Conservation (phyloP, 2,888 invertebrate species). For the Philonicus albiceps region DNA sequence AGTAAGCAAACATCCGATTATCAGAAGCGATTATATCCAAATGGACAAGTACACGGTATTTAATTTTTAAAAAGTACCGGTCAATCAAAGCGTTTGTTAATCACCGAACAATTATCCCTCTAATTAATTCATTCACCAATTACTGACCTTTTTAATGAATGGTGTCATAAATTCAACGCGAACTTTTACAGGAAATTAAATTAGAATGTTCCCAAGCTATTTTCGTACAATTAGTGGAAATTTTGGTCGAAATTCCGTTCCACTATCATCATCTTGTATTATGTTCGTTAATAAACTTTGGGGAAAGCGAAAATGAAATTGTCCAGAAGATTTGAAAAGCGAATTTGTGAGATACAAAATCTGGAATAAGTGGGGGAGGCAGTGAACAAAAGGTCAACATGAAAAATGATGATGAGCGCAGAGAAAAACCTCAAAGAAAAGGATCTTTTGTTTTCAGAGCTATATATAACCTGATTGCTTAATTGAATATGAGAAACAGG, state of each 20-base stretch:
- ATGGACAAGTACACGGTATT: not conserved
- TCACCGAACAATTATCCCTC: not conserved
- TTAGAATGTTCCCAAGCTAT: not conserved
- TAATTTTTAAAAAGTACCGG: not conserved
- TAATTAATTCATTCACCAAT: not conserved
- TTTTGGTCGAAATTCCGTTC: not conserved
- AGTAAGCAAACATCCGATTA: not conserved
- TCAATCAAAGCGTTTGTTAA: not conserved
- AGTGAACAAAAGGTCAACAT: not conserved
- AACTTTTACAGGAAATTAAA: not conserved
- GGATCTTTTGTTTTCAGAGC: not conserved
- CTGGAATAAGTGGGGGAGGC: not conserved
- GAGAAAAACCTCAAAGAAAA: not conserved
- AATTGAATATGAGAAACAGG: not conserved
- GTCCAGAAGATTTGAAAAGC: not conserved
- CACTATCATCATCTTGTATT: not conserved
- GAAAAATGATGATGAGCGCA: not conserved
- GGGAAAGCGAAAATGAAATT: not conserved
- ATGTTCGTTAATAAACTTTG: not conserved
- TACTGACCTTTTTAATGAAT: not conserved
- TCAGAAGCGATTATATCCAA: not conserved
- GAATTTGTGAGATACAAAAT: not conserved
- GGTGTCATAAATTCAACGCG: not conserved
- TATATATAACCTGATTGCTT: not conserved
- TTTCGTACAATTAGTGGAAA: not conserved